Evolutionary conservation across 2,888 invertebrate species (phyloP), one percentile per base, ranked within the genome.

Genomic region (Caenorhabditis sp.): DNA sequence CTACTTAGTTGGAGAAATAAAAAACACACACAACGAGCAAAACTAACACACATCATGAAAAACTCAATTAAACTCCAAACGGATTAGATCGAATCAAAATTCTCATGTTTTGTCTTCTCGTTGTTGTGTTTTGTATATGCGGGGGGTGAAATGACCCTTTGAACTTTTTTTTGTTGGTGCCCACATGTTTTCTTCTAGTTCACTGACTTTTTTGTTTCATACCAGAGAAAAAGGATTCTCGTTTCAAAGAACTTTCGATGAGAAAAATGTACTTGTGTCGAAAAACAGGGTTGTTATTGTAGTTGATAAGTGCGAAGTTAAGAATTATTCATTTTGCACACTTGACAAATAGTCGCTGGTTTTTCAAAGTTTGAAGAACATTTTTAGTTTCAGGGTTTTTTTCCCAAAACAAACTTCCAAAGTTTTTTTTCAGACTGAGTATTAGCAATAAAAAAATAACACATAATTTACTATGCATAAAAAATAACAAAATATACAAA

Each of bases 1-100:
- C n/a, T n/a, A n/a, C n/a, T n/a, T n/a, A n/a, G n/a, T n/a, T 31
- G 10, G 17, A 43, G 43, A 43, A 43, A 43, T 17, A 43, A 17
- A 17, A 43, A 17, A 43, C 12, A 17, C 6, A 5, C 10, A 43
- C 6, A 17, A 43, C n/a, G n/a, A n/a, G n/a, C n/a, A 43, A 17
- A 43, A 43, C 12, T 17, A 43, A 43, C 43, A 43, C 17, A 43
- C 43, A 43, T 43, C 43, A 43, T 43, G 43, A 51, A 51, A 51
- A 51, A 51, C 51, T 51, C 51, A 51, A 51, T 51, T 51, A 51
- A 51, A 51, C 21, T 51, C 21, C 4, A 51, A 51, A 51, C 51
- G 51, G 51, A 51, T 51, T 51, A 51, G 51, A 51, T 51, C 21
- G 51, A 19, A 51, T 23, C 19, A 19, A 51, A 23, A 19, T 21